A percentile compares a stretch with the other conserved stretches of the same genome.
These are phyloP conservation scores for Sphecodes monilicornis DNA, from an alignment of 2,888 invertebrate species.

Conservation along the genomic window DNA sequence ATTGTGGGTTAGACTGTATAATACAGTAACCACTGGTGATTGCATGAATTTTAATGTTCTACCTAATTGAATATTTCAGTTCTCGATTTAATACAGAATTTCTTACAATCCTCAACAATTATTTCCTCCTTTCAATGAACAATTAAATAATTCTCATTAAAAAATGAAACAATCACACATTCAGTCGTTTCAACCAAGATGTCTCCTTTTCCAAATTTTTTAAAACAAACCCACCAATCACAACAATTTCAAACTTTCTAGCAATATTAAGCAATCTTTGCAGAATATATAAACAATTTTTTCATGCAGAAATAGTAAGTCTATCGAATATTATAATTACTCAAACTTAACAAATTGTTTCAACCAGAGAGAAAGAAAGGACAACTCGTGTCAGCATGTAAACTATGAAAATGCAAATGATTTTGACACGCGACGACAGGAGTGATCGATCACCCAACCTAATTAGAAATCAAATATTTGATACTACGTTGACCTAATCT, in stretches of 20 bases:
- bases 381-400: not conserved
- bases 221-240: not conserved
- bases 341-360: not conserved
- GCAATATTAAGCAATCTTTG: not conserved
- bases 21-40: not conserved
- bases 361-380: not conserved
- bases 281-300: not conserved
- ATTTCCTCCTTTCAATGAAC: not conserved
- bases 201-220: not conserved
- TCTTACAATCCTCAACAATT: not conserved
- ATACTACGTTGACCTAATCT: not conserved
- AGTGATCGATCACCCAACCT: not conserved
- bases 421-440: not conserved
- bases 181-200: too few relatives aligned
- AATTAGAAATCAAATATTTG: not conserved
- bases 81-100: not conserved
- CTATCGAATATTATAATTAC: not conserved
- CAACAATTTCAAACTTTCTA: not conserved
- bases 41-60: not conserved
- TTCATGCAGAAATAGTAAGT: not conserved
- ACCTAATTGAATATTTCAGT: not conserved
- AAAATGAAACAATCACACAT: too few relatives aligned
- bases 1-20: not conserved
- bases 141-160: not conserved
- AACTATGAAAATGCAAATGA: not conserved